These are phyloP conservation scores for Epirrita christyi DNA, from an alignment of 2,888 invertebrate genomes.

Conservation along the genomic window DNA sequence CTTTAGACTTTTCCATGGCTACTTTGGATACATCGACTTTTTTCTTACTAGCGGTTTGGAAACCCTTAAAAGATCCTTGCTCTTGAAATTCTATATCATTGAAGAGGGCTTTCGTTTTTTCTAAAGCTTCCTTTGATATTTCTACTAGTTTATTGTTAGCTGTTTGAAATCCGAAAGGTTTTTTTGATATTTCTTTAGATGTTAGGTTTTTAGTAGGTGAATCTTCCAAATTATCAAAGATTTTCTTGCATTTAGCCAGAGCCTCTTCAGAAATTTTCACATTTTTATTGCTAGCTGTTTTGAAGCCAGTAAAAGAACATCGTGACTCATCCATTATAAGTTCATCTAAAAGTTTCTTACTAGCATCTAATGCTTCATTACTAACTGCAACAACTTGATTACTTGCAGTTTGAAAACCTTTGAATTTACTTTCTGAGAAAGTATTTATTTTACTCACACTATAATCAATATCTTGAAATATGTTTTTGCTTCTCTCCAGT, in stretches of 20 bases:
- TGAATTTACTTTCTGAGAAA: slow-evolving; percentile 12
- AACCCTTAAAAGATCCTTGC: slow-evolving; percentile 38
- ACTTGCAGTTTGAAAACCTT: slow-evolving; percentile 60
- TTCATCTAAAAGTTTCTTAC: slow-evolving; percentile 56
- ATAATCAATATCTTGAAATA: slow-evolving; percentile 50
- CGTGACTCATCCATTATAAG: slow-evolving; percentile 32
- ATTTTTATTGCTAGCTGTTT: slow-evolving; percentile 67
- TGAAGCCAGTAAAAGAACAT: slow-evolving; percentile 49
- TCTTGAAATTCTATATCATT: slow-evolving; percentile 5
- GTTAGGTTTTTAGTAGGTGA: not conserved
- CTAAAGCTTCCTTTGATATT: slow-evolving; percentile 23
- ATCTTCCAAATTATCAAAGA: slow-evolving; percentile 38
- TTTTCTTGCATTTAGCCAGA: slow-evolving; percentile 48
- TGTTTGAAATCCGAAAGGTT: slow-evolving; percentile 19
- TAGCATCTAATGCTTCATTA: slow-evolving; percentile 36
- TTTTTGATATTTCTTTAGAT: not conserved
- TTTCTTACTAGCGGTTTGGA: slow-evolving; percentile 62
- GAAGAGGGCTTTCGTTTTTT: slow-evolving; percentile 19
- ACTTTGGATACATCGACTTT: slow-evolving; percentile 22
- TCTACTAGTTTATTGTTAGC: slow-evolving; percentile 20
- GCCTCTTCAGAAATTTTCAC: slow-evolving; percentile 59
- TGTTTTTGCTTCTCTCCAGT: slow-evolving; percentile 48
- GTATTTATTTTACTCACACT: not conserved
- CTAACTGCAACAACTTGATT: slow-evolving; percentile 46
- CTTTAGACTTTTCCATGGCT: slow-evolving; percentile 44